Evolutionary conservation across 2,888 invertebrate species (phyloP), one percentile per base, ranked within the genome.

Genomic region (Drosophila kanekoi): DNA sequence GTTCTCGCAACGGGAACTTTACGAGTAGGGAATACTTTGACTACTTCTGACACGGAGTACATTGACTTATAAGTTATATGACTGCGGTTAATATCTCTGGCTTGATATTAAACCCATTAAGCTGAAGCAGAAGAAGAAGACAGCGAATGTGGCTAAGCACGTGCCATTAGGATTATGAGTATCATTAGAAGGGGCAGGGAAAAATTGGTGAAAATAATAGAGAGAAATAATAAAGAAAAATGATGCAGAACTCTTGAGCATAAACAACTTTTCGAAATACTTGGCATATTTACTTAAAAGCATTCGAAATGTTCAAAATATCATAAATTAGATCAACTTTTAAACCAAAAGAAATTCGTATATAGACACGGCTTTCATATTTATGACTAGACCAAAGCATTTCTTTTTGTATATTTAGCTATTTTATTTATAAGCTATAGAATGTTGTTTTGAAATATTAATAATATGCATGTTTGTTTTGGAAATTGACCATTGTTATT

Each of bases 31-130:
- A 44, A 48, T 49, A 41, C 32, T 54, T 54, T 40, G 60, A 63
- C 59, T 51, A 62, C 43, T 49, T 16, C 59, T 37, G 47, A 14
- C 20, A 20, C 37, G 13, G 48, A 64, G 70, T 68, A 18, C 70
- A 54, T 64, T 75, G 56, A 68, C 75, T 79, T 74, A 37, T 14
- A 11, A 28, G 51, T 48, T 52, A 37, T 56, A 63, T 32, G 48
- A 14, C 45, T 51, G 33, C 18, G 41, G n/a, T 49, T 56, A 67
- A 78, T 57, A 58, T 43, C 56, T 23, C 23, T 48, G 11, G 8
- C 6, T 23, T 11, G 18, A 16, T 38, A 52, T 40, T 49, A 33
- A 66, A 37, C 45, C 28, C 33, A 38, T 35, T 35, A 41, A 47
- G 23, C 38, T 37, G 2, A n/a, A 16, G 3, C 45, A n/a, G 23